phyloP scores from a whole-genome alignment of 2,113 vertebrate genomes.

The Cebidichthys violaceus region DNA sequence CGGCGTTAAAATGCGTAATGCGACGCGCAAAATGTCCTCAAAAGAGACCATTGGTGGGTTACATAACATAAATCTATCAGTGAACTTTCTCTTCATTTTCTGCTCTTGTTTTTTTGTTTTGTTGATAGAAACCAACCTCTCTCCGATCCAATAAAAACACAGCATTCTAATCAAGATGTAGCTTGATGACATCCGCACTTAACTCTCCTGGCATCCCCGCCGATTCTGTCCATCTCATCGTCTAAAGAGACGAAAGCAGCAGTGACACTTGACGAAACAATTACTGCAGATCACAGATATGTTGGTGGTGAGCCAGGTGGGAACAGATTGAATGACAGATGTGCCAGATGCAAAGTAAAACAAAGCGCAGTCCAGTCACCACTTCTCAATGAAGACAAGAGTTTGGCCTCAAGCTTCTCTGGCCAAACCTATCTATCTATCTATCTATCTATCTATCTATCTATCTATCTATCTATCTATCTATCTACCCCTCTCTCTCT shows the following conservation, averaged over 20 bases:
- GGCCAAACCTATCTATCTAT: too few relatives aligned
- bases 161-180: slow-evolving; percentile 26
- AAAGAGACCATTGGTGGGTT: not conserved
- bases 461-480: too few relatives aligned
- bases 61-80: not conserved
- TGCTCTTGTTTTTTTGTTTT: not conserved
- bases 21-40: not conserved
- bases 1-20: not conserved
- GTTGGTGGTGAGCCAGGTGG: slow-evolving; percentile 63
- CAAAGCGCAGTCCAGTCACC: slow-evolving; percentile 59
- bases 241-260: slow-evolving; percentile 19
- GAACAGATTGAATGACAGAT: slow-evolving; percentile 59
- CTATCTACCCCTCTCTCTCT: too few relatives aligned
- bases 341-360: slow-evolving; percentile 61
- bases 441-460: too few relatives aligned
- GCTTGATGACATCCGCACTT: slow-evolving; percentile 19
- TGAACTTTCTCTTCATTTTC: not conserved
- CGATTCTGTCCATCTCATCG: slow-evolving; percentile 24
- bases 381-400: slow-evolving; percentile 66
- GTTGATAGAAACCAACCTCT: not conserved
- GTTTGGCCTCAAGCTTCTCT: slow-evolving; percentile 45
- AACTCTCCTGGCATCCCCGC: slow-evolving; percentile 5
- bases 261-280: slow-evolving; percentile 31
- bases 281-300: slow-evolving; percentile 45
- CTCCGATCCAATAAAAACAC: not conserved